Conservation (phyloP, 2,888 invertebrate species). For the Imbricaverruca yamaguchii region DNA sequence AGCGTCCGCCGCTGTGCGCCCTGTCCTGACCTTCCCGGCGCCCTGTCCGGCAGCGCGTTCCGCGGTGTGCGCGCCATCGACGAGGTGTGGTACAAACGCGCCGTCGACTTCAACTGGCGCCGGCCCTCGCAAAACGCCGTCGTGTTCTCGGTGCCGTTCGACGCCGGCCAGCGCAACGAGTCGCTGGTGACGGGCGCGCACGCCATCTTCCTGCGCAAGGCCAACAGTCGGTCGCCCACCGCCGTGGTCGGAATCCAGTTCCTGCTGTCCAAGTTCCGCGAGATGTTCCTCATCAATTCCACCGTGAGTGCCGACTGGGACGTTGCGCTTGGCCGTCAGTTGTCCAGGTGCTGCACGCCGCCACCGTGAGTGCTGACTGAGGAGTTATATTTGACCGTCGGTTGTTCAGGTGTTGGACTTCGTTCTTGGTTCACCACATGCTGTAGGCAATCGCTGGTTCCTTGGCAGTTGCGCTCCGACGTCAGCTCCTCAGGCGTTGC, state of each 20-base stretch:
- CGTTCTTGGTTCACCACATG: too few relatives aligned
- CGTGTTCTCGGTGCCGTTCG: conserved; percentile 79
- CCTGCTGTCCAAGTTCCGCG: conserved; percentile 69
- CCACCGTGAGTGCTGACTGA: too few relatives aligned
- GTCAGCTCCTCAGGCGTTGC: too few relatives aligned
- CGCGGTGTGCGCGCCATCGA: conserved; percentile 72
- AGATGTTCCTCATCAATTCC: conserved; percentile 79
- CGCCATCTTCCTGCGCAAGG: conserved; percentile 76
- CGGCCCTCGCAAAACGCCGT: conserved; percentile 78
- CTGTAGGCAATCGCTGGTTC: too few relatives aligned
- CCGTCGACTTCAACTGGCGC: conserved; percentile 77
- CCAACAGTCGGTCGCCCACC: conserved; percentile 75
- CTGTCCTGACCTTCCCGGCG: too few relatives aligned
- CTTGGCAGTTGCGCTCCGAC: too few relatives aligned
- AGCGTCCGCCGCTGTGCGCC: conserved; percentile 66
- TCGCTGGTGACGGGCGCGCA: conserved; percentile 81
- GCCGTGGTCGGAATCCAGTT: conserved; percentile 89
- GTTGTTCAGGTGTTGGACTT: too few relatives aligned
- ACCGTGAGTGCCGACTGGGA: too few relatives aligned
- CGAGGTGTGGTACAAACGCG: conserved; percentile 81
- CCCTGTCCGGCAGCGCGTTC: conserved; percentile 54
- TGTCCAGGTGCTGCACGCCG: too few relatives aligned
- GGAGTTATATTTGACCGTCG: too few relatives aligned
- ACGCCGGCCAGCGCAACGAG: conserved; percentile 53
- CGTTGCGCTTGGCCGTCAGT: too few relatives aligned